A percentile compares a stretch with the other conserved stretches of the same genome.
phyloP scores from a whole-genome alignment of 1,140 invertebrate species.

The Hyles euphorbiae region DNA sequence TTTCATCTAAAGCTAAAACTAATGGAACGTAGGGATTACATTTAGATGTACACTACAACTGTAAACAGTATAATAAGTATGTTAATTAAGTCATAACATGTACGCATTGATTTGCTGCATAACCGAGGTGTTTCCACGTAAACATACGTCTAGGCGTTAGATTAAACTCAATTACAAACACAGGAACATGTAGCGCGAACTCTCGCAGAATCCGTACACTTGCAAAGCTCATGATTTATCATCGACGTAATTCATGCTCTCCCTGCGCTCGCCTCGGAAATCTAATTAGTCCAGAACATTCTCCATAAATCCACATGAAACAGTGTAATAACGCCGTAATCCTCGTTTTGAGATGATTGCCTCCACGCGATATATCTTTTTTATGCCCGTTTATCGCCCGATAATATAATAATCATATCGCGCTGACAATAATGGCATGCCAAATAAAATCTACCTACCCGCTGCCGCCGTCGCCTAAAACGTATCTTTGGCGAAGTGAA shows the following conservation, averaged over 20 bases:
- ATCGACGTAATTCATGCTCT: constrained; percentile 17
- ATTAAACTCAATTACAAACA: constrained; percentile 2
- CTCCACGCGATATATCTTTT: constrained; percentile 65
- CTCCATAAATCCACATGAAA: constrained; percentile 61
- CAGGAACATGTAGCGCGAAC: neutral
- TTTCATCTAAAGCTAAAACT: too few species aligned
- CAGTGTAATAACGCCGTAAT: constrained; percentile 63
- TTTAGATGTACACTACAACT: too few species aligned
- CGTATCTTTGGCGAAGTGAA: neutral
- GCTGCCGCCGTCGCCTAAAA: constrained; percentile 31
- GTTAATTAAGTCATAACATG: too few species aligned
- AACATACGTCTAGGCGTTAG: neutral
- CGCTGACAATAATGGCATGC: constrained; percentile 71
- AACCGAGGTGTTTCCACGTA: neutral
- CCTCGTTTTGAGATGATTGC: constrained; percentile 56
- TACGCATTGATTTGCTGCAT: too few species aligned
- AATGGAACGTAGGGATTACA: too few species aligned
- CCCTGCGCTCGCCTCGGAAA: constrained; percentile 38
- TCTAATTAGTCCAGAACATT: constrained; percentile 56
- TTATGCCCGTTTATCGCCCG: constrained; percentile 70
- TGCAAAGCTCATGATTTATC: constrained; percentile 39
- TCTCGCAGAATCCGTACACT: constrained; percentile 5
- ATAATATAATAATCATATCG: constrained; percentile 75
- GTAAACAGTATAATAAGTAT: too few species aligned
- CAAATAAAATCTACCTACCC: constrained; percentile 72